A percentile compares a stretch with the other conserved stretches of the same genome.
These are phyloP conservation scores for Ceratosolen solmsi DNA, from an alignment of 1,140 invertebrate genomes.

Conservation along the genomic window DNA sequence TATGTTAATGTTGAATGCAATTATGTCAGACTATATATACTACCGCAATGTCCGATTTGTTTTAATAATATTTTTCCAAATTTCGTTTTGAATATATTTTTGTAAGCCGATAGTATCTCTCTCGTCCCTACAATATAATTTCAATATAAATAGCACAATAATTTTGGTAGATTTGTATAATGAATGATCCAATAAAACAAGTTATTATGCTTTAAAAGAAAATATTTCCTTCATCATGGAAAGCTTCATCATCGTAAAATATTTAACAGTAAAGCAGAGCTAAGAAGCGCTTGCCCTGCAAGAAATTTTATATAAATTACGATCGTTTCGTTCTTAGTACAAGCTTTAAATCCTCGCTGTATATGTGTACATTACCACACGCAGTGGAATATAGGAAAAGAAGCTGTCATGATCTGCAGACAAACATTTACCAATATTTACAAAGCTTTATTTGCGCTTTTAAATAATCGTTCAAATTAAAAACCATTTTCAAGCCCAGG, in stretches of 20 bases:
- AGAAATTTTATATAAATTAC: constrained; percentile 33
- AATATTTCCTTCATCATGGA: constrained; percentile 16
- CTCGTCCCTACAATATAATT: background rate
- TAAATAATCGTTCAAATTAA: constrained; percentile 33
- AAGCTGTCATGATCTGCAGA: background rate
- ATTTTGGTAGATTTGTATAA: background rate
- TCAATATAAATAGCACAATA: background rate
- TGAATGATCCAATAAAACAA: background rate
- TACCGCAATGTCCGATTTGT: background rate
- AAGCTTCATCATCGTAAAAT: constrained; percentile 28
- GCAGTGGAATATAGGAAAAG: background rate
- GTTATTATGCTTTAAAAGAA: constrained; percentile 20
- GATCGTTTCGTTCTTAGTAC: background rate
- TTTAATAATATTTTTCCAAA: background rate
- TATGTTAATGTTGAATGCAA: background rate
- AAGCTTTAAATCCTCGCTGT: background rate
- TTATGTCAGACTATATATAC: background rate
- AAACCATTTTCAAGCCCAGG: background rate
- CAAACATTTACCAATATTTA: constrained; percentile 21
- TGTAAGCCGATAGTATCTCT: background rate
- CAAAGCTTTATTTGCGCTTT: background rate
- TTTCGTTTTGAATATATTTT: background rate
- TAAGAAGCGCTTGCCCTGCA: background rate
- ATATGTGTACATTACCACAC: background rate
- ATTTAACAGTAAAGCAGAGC: constrained; percentile 36